These are phyloP conservation scores for Bucco capensis DNA, from an alignment of 2,113 vertebrate genomes.

Conservation along the genomic window DNA sequence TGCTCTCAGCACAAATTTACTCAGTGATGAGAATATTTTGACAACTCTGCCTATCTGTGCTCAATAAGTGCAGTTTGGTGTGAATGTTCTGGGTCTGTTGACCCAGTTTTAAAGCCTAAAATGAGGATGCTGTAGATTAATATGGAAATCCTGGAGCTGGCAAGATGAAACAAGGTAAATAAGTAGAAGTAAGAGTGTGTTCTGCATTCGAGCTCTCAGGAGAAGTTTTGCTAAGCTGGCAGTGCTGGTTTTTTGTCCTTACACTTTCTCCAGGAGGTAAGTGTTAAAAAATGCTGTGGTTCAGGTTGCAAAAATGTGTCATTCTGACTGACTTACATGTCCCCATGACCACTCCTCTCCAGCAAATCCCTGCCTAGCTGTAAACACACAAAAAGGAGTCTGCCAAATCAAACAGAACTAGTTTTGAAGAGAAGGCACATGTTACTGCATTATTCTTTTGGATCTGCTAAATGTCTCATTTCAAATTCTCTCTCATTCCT, in stretches of 20 bases:
- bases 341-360: neutral
- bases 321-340: neutral
- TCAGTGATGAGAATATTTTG: slow-evolving; percentile 72
- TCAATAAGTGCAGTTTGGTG: slow-evolving; percentile 51
- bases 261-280: neutral
- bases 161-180: slow-evolving; percentile 27
- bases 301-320: neutral
- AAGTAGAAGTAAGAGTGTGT: neutral
- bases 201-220: neutral
- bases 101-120: slow-evolving; percentile 62
- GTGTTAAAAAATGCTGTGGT: neutral
- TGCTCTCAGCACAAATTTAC: slow-evolving; percentile 62
- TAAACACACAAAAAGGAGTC: neutral
- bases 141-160: neutral
- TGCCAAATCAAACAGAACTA: neutral
- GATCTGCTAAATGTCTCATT: slow-evolving; percentile 11
- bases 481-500: slow-evolving; percentile 8
- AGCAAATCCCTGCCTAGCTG: neutral
- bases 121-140: slow-evolving; percentile 48
- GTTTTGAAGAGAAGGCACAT: neutral
- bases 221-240: neutral
- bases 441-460: slow-evolving; percentile 11
- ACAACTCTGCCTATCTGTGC: slow-evolving; percentile 53
- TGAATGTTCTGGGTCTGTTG: slow-evolving; percentile 66
- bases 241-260: neutral